Percentiles rank a stretch among this genome's conserved stretches.
These are phyloP conservation scores for Aphidoletes aphidimyza DNA, from an alignment of 2,888 invertebrate species.

Conservation along the genomic window DNA sequence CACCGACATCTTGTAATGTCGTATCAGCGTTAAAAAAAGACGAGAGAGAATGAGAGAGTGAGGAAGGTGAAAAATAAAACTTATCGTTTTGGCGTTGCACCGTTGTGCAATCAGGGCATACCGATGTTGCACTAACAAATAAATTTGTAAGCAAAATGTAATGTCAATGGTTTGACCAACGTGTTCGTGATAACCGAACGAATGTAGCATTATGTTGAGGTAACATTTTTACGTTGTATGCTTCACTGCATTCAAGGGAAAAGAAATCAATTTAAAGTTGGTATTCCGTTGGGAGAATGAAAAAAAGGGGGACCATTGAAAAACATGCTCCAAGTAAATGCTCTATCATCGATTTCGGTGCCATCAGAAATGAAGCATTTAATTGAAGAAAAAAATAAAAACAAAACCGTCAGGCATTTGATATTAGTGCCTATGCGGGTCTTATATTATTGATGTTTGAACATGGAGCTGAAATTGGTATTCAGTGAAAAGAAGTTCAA, in stretches of 20 bases:
- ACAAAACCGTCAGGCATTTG: background rate
- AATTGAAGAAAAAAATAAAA: background rate
- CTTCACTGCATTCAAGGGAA: background rate
- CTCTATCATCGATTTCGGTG: background rate
- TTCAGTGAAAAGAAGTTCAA: background rate
- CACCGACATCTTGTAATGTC: background rate
- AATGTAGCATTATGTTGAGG: background rate
- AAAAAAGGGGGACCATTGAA: background rate
- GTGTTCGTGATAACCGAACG: background rate
- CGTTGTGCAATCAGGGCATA: background rate
- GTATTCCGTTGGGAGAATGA: background rate
- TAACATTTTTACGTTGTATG: background rate
- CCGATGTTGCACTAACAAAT: background rate
- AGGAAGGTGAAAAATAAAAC: background rate
- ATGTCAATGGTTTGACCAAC: constrained; percentile 31
- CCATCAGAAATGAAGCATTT: constrained; percentile 20
- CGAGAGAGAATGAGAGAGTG: too few species aligned
- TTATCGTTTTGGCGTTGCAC: background rate
- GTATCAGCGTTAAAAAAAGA: background rate
- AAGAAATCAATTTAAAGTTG: constrained; percentile 23
- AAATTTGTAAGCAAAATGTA: background rate
- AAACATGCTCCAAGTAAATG: background rate
- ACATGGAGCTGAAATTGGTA: background rate
- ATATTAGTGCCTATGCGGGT: background rate
- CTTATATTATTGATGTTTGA: background rate